Base-by-base conservation (phyloP, 1,140 invertebrate genomes). In the Hermatobates lingyangjiaoensis region DNA sequence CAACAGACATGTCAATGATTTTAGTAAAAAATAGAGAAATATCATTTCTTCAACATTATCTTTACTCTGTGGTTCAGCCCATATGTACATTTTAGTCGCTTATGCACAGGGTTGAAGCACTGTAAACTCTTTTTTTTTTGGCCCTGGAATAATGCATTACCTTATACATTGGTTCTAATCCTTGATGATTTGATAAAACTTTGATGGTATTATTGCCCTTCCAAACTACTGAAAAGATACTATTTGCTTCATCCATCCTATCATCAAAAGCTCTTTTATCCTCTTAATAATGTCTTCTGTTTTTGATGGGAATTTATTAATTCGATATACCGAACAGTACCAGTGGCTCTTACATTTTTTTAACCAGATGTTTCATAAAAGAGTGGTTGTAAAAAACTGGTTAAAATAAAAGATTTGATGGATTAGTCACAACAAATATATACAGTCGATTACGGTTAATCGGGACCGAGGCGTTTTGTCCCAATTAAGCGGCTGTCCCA, bases 341-440 rank as follows among this genome's bases (percentile, higher is more conserved):
- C 51, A 15, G 45, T 47, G 14, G 51, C 42, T 18, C 26, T 3
- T 27, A 30, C 34, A 48, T 48, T 48, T 30, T 30, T 48, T 28
- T 14, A 10, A n/a, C 20, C 20, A 48, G 34, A n/a, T 34, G n/a
- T n/a, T 34, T 10, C 7, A 34, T 34, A 10, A 34, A n/a, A 10
- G 7, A 7, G n/a, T 10, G n/a, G 30, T 50, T 54, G 62, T 45
- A 55, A 64, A 44, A 57, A 64, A 56, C 61, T 66, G 56, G 39
- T 54, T 53, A 27, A 58, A 57, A 66, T 45, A 54, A 40, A 47
- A 48, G 18, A 1, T 28, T 34, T 3, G 21, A 48, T 12, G 45
- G 46, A 30, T 53, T 49, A 4, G 47, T 20, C 4, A 53, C 18
- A 18, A 39, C 4, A 25, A 3, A 10, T 10, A 53, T 44, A 30